Evolutionary conservation across 2,888 invertebrate genomes (phyloP).

Genomic region (Pemphredon lugubris): DNA sequence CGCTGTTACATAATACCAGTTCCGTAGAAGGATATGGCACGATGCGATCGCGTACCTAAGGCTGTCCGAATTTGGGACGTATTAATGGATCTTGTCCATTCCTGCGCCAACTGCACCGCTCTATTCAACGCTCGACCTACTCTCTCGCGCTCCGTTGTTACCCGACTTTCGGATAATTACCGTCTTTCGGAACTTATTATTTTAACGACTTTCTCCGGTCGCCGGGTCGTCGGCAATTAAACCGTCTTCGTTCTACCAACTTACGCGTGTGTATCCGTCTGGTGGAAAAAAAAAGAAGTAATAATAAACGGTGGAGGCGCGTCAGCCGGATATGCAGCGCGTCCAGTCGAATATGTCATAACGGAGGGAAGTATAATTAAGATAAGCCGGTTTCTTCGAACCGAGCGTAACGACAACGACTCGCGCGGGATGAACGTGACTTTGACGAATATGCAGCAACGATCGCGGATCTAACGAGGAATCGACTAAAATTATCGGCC

Average conservation of each 20-base stretch:
- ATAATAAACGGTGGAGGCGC: background rate
- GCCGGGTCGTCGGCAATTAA: slow-evolving; percentile 7
- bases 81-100: slow-evolving; percentile 41
- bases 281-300: too few species aligned
- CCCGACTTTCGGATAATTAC: background rate
- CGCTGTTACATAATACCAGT: slow-evolving; percentile 42
- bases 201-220: slow-evolving; percentile 26
- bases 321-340: background rate
- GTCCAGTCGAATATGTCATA: background rate
- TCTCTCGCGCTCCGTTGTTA: slow-evolving; percentile 7
- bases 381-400: background rate
- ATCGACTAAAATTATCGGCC: slow-evolving; percentile 25
- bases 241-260: slow-evolving; percentile 20
- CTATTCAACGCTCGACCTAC: slow-evolving; percentile 8
- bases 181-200: background rate
- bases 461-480: background rate
- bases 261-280: background rate
- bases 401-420: background rate
- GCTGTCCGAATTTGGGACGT: slow-evolving; percentile 56
- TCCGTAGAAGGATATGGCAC: slow-evolving; percentile 46
- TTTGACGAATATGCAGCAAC: slow-evolving; percentile 2
- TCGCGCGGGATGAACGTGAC: background rate
- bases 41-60: slow-evolving; percentile 23
- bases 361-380: slow-evolving; percentile 3
- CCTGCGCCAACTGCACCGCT: background rate